Conservation (phyloP, 2,888 invertebrate species). For the Pardosa pseudoannulata region DNA sequence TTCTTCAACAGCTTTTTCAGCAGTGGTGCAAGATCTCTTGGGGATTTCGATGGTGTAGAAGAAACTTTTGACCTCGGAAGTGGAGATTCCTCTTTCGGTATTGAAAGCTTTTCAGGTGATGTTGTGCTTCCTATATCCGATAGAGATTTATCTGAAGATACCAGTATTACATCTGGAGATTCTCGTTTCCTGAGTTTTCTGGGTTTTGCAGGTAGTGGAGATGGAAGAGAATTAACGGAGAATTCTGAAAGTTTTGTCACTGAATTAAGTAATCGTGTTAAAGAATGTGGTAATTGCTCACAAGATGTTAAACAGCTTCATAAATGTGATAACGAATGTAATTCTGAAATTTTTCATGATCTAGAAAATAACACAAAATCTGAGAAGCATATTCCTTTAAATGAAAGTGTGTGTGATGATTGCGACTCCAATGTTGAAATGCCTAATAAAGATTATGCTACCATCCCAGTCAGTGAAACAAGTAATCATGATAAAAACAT, state of each 20-base stretch:
- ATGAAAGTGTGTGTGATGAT: background rate
- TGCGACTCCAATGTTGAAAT: background rate
- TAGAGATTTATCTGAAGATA: background rate
- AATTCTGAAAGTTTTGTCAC: background rate
- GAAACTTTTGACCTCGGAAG: background rate
- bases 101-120: background rate
- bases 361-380: background rate
- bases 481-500: too few species aligned
- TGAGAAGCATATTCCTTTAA: background rate
- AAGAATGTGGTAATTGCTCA: too few species aligned
- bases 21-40: background rate
- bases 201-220: conserved; percentile 27
- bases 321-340: background rate
- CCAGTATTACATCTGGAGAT: background rate
- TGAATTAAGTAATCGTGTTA: background rate
- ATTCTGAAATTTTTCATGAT: background rate
- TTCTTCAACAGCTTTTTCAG: background rate
- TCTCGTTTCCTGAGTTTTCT: background rate
- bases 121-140: background rate
- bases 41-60: background rate
- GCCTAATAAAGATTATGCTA: too few species aligned
- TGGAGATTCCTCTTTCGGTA: background rate
- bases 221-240: conserved; percentile 27
- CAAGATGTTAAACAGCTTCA: background rate
- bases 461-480: too few species aligned